A percentile compares a stretch with the other conserved stretches of the same genome.
Conservation (phyloP, 2,113 vertebrate species). For the Myanophis thanlyinensis region DNA sequence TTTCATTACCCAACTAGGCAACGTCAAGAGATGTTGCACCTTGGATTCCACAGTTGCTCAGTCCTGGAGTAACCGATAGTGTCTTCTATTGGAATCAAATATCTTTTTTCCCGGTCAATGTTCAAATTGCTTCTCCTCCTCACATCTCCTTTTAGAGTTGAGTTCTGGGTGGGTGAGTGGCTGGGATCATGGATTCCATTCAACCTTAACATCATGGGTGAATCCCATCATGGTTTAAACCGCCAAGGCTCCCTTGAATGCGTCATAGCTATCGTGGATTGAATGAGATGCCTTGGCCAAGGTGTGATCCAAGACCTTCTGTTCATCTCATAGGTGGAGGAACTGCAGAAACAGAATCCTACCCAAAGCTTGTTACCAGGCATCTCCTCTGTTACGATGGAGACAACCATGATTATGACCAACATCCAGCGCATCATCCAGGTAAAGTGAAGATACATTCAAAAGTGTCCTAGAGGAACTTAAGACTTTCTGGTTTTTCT, state of each 20-base stretch:
- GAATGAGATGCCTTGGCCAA: not conserved
- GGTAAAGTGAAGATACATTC: constrained; percentile 62
- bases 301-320: not conserved
- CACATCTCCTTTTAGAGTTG: not conserved
- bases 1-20: not conserved
- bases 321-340: constrained; percentile 77
- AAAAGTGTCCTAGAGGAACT: too few species aligned
- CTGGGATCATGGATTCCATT: not conserved
- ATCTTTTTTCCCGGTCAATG: not conserved
- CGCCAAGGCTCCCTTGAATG: not conserved
- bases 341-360: constrained; percentile 79
- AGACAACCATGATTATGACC: constrained; percentile 92
- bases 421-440: constrained; percentile 94
- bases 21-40: not conserved
- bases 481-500: too few species aligned
- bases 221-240: not conserved
- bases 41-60: not conserved
- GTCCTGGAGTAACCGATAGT: not conserved
- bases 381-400: constrained; percentile 85
- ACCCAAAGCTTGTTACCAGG: constrained; percentile 70
- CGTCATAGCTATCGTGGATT: not conserved
- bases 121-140: not conserved
- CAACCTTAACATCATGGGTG: not conserved
- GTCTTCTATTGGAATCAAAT: not conserved
- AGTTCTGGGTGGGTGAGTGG: not conserved